Conservation (phyloP, 2,113 vertebrate genomes). For the Nycticryphes semicollaris region DNA sequence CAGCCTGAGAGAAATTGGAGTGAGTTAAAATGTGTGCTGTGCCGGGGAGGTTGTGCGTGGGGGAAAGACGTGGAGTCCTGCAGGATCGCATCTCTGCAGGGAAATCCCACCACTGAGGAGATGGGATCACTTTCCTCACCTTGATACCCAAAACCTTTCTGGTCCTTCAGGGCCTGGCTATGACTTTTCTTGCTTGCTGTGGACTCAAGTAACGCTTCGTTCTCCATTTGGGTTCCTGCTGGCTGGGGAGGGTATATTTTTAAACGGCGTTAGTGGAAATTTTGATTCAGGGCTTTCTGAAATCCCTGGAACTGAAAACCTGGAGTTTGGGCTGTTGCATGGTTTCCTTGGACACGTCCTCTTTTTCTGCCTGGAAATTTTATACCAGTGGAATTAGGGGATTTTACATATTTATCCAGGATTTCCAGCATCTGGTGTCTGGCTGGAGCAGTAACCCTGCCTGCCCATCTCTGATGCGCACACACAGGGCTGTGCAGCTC, state of each 20-base stretch:
- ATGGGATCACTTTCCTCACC: not conserved
- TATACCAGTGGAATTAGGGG: slow-evolving; percentile 26
- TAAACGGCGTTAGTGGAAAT: not conserved
- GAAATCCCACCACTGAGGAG: not conserved
- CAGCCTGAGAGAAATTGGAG: not conserved
- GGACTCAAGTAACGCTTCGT: not conserved
- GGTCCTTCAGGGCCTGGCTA: not conserved
- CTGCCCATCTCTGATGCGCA: rapidly evolving
- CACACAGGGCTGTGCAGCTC: rapidly evolving
- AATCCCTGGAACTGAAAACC: slow-evolving; percentile 34
- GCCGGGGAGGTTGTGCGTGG: rapidly evolving
- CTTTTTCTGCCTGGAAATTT: slow-evolving; percentile 20
- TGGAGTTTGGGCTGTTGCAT: not conserved
- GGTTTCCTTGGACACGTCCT: not conserved
- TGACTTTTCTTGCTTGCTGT: not conserved
- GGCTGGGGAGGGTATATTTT: slow-evolving; percentile 2
- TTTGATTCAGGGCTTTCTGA: slow-evolving; percentile 36
- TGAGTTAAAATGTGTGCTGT: not conserved
- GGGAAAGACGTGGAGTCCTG: not conserved
- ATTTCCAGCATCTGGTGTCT: slow-evolving; percentile 37
- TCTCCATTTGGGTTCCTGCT: not conserved
- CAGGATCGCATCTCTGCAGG: not conserved
- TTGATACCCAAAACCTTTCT: not conserved
- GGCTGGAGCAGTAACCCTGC: not conserved
- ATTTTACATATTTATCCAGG: slow-evolving; percentile 25